Evolutionary conservation across 2,888 invertebrate genomes (phyloP).

Genomic region (Saturnia japonica): DNA sequence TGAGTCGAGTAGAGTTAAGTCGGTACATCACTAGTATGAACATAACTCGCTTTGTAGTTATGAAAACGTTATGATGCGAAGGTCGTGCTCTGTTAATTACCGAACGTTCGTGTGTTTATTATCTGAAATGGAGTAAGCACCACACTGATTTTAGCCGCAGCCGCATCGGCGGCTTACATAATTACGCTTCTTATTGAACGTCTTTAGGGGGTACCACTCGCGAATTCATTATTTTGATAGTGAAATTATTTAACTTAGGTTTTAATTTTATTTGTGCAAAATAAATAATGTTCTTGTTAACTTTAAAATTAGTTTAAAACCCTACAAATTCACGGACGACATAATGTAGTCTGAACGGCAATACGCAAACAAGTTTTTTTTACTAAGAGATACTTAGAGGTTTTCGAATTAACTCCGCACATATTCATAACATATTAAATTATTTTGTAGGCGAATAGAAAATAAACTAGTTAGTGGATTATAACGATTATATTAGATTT

Average conservation of each 20-base stretch:
- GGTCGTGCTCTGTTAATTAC: constrained; percentile 57
- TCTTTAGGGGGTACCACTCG: background rate
- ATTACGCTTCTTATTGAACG: background rate
- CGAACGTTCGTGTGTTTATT: constrained; percentile 40
- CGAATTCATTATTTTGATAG: background rate
- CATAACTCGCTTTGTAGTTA: constrained; percentile 41
- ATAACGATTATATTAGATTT: no score
- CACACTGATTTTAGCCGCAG: constrained; percentile 20
- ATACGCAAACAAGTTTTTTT: no score
- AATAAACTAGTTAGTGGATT: no score
- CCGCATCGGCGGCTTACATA: background rate
- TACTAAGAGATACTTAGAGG: no score
- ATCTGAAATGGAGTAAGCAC: constrained; percentile 36
- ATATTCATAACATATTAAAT: no score
- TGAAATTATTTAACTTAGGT: background rate
- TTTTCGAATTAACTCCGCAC: no score
- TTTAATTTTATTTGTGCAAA: background rate
- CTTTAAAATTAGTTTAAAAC: no score
- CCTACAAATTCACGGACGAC: no score
- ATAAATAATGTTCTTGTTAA: background rate
- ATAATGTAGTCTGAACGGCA: no score
- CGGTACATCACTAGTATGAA: constrained; percentile 17
- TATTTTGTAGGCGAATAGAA: no score
- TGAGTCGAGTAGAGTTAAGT: background rate
- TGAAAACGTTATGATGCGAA: constrained; percentile 60